phyloP scores from a whole-genome alignment of 2,113 vertebrate species.

The Anolis sagrei region DNA sequence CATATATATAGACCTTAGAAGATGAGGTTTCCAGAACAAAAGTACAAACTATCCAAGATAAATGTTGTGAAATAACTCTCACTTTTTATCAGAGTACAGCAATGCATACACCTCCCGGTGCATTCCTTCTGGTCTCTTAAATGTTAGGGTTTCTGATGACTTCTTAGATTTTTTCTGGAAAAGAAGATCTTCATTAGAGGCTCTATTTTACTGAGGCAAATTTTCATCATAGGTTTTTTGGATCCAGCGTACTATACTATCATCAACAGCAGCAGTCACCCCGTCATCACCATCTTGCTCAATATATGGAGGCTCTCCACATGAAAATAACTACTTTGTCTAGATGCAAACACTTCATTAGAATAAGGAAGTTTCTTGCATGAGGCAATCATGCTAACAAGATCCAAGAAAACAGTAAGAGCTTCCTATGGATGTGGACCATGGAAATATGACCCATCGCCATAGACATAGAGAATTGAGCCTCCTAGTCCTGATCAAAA shows the following conservation, averaged over 20 bases:
- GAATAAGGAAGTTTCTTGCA: neutral
- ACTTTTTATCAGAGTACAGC: constrained; percentile 99
- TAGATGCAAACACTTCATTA: neutral
- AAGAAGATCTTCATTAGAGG: constrained; percentile 3
- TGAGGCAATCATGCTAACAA: neutral
- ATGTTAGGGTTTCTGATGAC: constrained; percentile 90
- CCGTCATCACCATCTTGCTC: no score
- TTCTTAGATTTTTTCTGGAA: constrained; percentile 97
- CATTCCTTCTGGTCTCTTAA: constrained; percentile 98
- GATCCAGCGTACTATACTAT: no score
- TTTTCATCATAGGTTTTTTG: no score
- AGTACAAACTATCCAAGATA: neutral
- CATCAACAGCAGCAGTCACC: no score
- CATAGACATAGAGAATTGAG: neutral
- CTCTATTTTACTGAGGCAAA: neutral
- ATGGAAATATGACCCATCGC: no score
- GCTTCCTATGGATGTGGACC: neutral
- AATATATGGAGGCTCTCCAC: no score
- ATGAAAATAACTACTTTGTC: no score
- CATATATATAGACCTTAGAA: neutral
- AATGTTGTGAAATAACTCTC: constrained; percentile 58
- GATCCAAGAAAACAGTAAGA: neutral
- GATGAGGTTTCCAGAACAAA: neutral
- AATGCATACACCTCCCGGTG: constrained; percentile 97
- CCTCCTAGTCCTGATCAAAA: neutral